Evolutionary conservation across 2,113 vertebrate genomes (phyloP), one percentile per base, ranked within the genome.

Genomic region (Donacobius atricapilla): DNA sequence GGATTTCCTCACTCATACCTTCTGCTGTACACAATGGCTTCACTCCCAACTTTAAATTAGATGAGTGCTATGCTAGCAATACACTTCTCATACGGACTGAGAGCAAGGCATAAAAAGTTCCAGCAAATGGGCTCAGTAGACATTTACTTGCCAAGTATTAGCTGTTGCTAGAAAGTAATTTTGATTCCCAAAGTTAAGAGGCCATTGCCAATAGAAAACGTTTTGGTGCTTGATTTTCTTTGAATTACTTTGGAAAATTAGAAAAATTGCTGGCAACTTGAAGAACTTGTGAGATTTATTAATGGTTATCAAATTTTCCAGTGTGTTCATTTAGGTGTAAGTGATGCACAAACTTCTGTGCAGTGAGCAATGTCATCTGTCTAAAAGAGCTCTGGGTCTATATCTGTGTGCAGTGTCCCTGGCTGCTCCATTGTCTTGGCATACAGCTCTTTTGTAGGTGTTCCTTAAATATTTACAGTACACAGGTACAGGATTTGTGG

Each of bases 11-110:
- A 69, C 65, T 90, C 87, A 48, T 91, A 87, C 73, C 65, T 94
- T 94, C 76, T 71, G 30, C 85, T 89, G 23, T 47, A 70, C 88
- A 84, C 94, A 78, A 71, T 94, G 90, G 93, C 88, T 94, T 71
- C 76, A 23, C 51, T 92, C 83, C 88, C 94, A 94, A 83, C 60
- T 95, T 86, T 92, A 90, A 95, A 90, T 94, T 51, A 86, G 75
- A 73, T 4, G 40, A 95, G 40, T 81, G 69, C 77, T 88, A 68
- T 40, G 90, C 40, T 89, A 95, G 82, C 88, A 90, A 70, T 90
- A 92, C 56, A 64, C 44, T 71, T 70, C 25, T 22, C 28, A 30
- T 87, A 92, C 9, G 7, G 76, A 84, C 88, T 25, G 69, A 94
- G 82, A 83, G 79, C 75, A 80, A 96, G 23, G 60, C 56, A 83